phyloP scores from a whole-genome alignment of 2,113 vertebrate species.

The Petrocephalus zakoni region DNA sequence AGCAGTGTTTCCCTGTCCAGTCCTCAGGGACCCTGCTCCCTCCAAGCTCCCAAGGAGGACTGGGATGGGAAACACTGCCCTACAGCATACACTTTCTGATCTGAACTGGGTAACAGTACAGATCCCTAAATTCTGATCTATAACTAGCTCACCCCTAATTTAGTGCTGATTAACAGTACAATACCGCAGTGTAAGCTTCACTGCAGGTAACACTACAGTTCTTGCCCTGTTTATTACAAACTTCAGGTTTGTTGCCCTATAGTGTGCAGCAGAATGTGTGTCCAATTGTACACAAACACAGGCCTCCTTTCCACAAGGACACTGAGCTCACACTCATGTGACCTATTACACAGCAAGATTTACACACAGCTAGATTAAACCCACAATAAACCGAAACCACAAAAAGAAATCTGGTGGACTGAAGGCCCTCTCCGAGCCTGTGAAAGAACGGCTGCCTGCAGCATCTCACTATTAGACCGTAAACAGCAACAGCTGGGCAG shows the following conservation, averaged over 20 bases:
- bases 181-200: not conserved
- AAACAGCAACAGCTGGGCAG: not conserved
- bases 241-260: not conserved
- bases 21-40: not conserved
- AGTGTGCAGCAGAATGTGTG: not conserved
- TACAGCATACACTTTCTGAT: not conserved
- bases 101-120: not conserved
- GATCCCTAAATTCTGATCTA: not conserved
- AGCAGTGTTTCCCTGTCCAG: not conserved
- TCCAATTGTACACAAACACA: not conserved
- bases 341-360: not conserved
- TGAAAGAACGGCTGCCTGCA: not conserved
- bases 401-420: not conserved
- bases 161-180: not conserved
- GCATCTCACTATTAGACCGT: not conserved
- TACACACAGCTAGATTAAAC: not conserved
- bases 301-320: not conserved
- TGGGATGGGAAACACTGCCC: not conserved
- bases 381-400: not conserved
- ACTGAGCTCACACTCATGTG: not conserved
- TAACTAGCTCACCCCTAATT: not conserved
- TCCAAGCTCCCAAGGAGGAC: not conserved
- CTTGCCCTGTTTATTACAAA: not conserved
- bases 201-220: not conserved
- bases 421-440: not conserved